Evolutionary conservation across 1,140 invertebrate species (phyloP).

Genomic region (Diorhabda carinulata): DNA sequence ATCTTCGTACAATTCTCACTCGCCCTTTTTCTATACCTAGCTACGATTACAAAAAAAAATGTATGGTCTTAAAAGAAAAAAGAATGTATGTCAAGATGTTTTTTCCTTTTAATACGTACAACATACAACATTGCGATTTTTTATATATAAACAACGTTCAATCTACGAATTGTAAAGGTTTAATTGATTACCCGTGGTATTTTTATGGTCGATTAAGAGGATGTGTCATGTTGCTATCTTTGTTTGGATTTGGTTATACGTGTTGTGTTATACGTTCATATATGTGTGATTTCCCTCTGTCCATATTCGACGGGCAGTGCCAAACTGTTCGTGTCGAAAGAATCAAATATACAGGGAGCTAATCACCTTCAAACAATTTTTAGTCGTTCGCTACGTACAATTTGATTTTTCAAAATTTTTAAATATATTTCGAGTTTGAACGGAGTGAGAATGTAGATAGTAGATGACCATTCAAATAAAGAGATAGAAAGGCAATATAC

Average conservation of each 20-base stretch:
- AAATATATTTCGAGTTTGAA: too few relatives aligned
- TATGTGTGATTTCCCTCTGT: constrained; percentile 13
- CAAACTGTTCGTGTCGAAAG: constrained; percentile 3
- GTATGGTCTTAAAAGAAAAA: background rate
- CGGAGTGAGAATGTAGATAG: too few relatives aligned
- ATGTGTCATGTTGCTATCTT: constrained; percentile 12
- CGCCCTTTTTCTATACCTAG: too few relatives aligned
- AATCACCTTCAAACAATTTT: too few relatives aligned
- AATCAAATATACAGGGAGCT: background rate
- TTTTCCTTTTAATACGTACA: background rate
- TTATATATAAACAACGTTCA: background rate
- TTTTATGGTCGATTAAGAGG: constrained; percentile 16
- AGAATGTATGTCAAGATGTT: constrained; percentile 1
- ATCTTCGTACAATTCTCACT: too few relatives aligned
- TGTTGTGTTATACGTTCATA: constrained; percentile 14
- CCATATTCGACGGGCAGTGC: constrained; percentile 15
- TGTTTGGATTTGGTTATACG: constrained; percentile 15
- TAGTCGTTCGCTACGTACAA: too few relatives aligned
- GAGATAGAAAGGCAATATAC: too few relatives aligned
- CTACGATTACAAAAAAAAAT: too few relatives aligned
- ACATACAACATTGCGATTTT: background rate
- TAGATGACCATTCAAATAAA: too few relatives aligned
- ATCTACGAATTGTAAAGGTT: constrained; percentile 10
- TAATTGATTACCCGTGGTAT: constrained; percentile 24
- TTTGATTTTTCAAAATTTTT: too few relatives aligned